Evolutionary conservation across 2,888 invertebrate species (phyloP).

Genomic region (Brachypterus glaber): DNA sequence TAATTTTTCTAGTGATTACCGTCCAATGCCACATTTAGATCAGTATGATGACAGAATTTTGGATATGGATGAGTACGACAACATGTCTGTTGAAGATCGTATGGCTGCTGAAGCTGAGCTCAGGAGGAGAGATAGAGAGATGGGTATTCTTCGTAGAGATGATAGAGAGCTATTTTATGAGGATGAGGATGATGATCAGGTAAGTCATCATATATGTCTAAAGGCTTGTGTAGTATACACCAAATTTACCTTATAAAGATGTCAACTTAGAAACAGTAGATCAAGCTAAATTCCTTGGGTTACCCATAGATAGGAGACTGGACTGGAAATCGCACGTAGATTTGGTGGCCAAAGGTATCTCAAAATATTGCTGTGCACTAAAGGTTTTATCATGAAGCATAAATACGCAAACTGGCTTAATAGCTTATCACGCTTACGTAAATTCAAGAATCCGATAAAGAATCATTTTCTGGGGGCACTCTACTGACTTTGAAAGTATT

Average conservation of each 20-base stretch:
- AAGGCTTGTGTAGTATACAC: too few species aligned
- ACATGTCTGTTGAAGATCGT: slow-evolving; percentile 78
- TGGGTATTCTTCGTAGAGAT: slow-evolving; percentile 49
- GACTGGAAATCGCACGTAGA: too few species aligned
- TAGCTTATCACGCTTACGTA: too few species aligned
- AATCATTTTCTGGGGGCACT: too few species aligned
- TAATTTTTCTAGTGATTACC: slow-evolving; percentile 70
- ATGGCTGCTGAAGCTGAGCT: slow-evolving; percentile 86
- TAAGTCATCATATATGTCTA: slow-evolving; percentile 16
- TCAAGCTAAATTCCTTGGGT: too few species aligned
- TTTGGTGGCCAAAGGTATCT: too few species aligned
- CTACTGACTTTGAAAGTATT: too few species aligned
- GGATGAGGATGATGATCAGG: slow-evolving; percentile 35
- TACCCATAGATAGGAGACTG: too few species aligned
- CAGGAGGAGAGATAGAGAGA: slow-evolving; percentile 71
- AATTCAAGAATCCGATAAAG: background rate
- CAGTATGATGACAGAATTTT: slow-evolving; percentile 78
- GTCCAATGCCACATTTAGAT: slow-evolving; percentile 90
- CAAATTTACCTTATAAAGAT: background rate
- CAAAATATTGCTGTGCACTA: too few species aligned
- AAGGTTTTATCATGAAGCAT: too few species aligned
- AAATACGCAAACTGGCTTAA: too few species aligned
- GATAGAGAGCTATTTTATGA: slow-evolving; percentile 81
- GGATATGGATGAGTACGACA: slow-evolving; percentile 80
- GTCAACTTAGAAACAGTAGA: too few species aligned